Evolutionary conservation across 2,888 invertebrate genomes (phyloP).

Genomic region (Ormyrus pomaceus): DNA sequence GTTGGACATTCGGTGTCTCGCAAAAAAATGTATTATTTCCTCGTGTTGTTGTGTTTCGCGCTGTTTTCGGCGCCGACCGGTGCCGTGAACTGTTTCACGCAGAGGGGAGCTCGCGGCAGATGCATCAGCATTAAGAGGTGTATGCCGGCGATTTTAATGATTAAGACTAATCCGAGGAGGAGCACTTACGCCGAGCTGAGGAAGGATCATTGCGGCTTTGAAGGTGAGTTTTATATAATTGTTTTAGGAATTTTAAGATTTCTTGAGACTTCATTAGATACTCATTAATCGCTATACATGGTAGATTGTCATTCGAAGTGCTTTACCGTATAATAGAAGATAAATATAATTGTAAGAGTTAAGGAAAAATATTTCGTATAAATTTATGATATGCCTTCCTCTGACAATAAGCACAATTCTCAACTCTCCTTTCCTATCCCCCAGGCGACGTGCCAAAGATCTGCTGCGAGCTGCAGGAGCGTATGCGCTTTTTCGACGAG

Average conservation of each 20-base stretch:
- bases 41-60: no score
- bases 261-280: not conserved
- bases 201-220: slow-evolving; percentile 76
- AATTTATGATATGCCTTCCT: not conserved
- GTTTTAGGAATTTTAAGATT: not conserved
- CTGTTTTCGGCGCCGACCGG: no score
- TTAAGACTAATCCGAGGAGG: slow-evolving; percentile 66
- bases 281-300: not conserved
- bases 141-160: slow-evolving; percentile 64
- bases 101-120: slow-evolving; percentile 7
- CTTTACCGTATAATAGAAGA: no score
- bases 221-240: slow-evolving; percentile 61
- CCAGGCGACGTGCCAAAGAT: slow-evolving; percentile 71
- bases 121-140: slow-evolving; percentile 75
- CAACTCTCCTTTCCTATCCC: not conserved
- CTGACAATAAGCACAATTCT: no score
- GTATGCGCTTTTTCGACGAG: not conserved
- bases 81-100: not conserved
- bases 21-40: no score
- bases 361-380: not conserved
- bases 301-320: no score
- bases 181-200: slow-evolving; percentile 67
- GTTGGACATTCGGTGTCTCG: no score
- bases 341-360: not conserved
- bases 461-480: slow-evolving; percentile 67